Conservation (phyloP, 2,888 invertebrate genomes). For the Metellina segmentata region DNA sequence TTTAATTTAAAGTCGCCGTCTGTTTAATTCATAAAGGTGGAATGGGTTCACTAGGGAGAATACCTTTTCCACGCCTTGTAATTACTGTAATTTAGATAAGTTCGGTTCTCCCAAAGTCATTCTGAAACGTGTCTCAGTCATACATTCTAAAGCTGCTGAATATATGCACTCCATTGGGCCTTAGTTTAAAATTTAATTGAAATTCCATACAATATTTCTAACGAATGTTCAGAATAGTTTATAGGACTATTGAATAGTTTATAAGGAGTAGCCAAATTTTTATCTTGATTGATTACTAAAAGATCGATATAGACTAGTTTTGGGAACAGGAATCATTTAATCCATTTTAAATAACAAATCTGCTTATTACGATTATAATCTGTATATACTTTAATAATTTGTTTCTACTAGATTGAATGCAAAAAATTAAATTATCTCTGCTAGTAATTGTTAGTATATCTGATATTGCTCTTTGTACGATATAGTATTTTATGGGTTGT, state of each 20-base stretch:
- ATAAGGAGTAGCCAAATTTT: too few relatives aligned
- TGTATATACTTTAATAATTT: too few relatives aligned
- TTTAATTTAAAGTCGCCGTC: background rate
- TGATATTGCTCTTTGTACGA: too few relatives aligned
- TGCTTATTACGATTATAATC: too few relatives aligned
- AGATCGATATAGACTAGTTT: too few relatives aligned
- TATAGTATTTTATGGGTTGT: too few relatives aligned
- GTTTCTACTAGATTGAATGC: too few relatives aligned
- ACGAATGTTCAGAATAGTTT: background rate
- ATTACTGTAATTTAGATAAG: background rate
- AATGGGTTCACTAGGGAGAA: background rate
- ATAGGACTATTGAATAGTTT: background rate
- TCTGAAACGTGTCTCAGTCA: background rate
- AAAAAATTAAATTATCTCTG: too few relatives aligned
- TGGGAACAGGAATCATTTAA: too few relatives aligned
- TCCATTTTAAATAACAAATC: too few relatives aligned
- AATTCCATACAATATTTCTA: background rate
- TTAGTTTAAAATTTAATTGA: background rate
- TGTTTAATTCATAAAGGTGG: background rate
- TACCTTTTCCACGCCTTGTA: constrained; percentile 1
- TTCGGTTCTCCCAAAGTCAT: background rate
- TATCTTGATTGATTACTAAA: too few relatives aligned
- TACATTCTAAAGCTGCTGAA: background rate
- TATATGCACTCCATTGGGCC: background rate
- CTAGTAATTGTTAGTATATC: too few relatives aligned